Evolutionary conservation across 2,888 invertebrate genomes (phyloP).

Genomic region (Dolichomitus sp.): DNA sequence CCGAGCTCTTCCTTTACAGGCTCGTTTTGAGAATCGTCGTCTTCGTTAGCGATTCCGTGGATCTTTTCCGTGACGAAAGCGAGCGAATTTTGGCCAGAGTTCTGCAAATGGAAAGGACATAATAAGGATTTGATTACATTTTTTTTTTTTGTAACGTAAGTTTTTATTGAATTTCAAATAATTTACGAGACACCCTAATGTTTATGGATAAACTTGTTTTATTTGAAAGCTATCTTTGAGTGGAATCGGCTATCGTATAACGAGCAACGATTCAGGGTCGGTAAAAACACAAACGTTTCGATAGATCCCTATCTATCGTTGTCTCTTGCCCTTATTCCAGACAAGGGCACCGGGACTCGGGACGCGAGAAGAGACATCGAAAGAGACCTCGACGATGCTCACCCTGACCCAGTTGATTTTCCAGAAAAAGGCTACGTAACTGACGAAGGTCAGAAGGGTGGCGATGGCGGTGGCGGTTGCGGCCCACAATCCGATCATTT

Average conservation of each 20-base stretch:
- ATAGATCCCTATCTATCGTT: neutral
- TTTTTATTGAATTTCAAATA: too few relatives aligned
- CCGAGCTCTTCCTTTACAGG: conserved; percentile 91
- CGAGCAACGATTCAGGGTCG: neutral
- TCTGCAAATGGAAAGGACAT: conserved; percentile 80
- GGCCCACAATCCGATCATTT: conserved; percentile 75
- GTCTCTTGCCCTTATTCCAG: conserved; percentile 1
- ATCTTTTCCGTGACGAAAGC: conserved; percentile 98
- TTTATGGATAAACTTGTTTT: neutral
- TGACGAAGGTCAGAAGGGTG: conserved; percentile 69
- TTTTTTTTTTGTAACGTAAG: too few relatives aligned
- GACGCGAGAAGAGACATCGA: neutral
- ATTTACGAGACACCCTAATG: too few relatives aligned
- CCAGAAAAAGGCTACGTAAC: conserved; percentile 79
- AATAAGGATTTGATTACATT: neutral
- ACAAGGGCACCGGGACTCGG: neutral
- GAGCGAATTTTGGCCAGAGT: conserved; percentile 90
- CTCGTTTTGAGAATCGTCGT: conserved; percentile 89
- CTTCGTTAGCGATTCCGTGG: conserved; percentile 94
- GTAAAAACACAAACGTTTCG: neutral
- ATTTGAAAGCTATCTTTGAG: neutral
- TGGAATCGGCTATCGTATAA: neutral
- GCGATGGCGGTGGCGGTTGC: conserved; percentile 60
- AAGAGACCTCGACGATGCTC: conserved; percentile 67
- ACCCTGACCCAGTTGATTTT: conserved; percentile 82